Evolutionary conservation across 2,113 vertebrate genomes (phyloP), one percentile per base, ranked within the genome.

Genomic region (Aspiorhynchus laticeps): DNA sequence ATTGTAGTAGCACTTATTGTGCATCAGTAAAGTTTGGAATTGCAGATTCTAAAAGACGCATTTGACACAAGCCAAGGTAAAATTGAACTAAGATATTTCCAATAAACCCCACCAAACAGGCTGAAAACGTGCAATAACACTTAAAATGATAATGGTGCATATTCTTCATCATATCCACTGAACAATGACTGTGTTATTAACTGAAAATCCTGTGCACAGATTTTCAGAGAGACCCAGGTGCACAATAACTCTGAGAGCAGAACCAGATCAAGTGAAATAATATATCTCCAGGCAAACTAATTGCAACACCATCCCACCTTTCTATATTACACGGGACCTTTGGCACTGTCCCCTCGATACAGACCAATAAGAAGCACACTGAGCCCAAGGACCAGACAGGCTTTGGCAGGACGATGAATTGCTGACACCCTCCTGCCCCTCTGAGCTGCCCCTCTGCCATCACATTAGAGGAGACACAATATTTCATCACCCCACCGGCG

Each of bases 361-460:
- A 77, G 85, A 81, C 61, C 31, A 56, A 43, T 38, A 67, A 83
- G 48, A 78, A 75, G 63, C 76, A 79, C n/a, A 75, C 24, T 76
- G 46, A 69, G 67, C 17, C 26, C 24, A 63, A 11, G 61, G 48
- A 81, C 80, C 71, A 81, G 82, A 84, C 80, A 67, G 82, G 24
- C 46, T 84, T 59, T 87, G 86, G 86, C 88, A 91, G 76, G 53
- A 84, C 56, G 24, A 91, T 69, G 75, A 90, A 88, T 85, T 38
- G 71, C 78, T 75, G 59, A 46, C 67, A 76, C 41, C 69, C 85
- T 88, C 82, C 46, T 38, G 43, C 31, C 85, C 89, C 79, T 80
- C 83, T 88, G 85, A 80, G 78, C 83, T 89, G 89, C 91, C 89
- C 88, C 89, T 92, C 89, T 93, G 92, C 90, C 90, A 88, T 92